Conservation (phyloP, 2,113 vertebrate species). For the Saimiri boliviensis region DNA sequence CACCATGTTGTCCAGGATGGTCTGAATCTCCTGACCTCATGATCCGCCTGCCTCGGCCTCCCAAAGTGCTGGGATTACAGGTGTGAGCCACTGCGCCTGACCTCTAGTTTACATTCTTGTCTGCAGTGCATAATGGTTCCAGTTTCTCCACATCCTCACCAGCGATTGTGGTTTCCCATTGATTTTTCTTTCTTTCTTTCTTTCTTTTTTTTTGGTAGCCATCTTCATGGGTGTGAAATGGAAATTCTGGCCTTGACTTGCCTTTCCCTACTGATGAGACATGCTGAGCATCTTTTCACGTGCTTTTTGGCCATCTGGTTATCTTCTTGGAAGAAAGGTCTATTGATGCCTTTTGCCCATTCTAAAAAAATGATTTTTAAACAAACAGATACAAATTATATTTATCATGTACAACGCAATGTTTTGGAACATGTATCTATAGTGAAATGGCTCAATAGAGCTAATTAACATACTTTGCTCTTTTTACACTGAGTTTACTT, state of each 20-base stretch:
- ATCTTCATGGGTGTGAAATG: not conserved
- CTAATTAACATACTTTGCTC: not conserved
- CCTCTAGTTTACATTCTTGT: not conserved
- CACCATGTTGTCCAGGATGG: too few species aligned
- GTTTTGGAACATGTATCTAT: not conserved
- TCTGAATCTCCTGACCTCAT: too few species aligned
- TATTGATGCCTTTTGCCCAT: not conserved
- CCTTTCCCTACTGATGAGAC: not conserved
- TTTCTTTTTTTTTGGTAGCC: not conserved
- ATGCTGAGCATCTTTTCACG: not conserved
- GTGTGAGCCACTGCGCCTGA: too few species aligned
- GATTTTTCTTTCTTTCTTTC: not conserved
- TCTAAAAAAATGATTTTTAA: not conserved
- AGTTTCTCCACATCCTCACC: not conserved
- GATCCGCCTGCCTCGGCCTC: too few species aligned
- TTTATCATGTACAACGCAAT: not conserved
- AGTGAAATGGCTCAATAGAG: too few species aligned
- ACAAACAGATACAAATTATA: not conserved
- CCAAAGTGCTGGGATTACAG: too few species aligned
- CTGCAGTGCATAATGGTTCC: not conserved
- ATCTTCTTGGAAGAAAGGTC: not conserved
- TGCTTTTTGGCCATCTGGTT: not conserved
- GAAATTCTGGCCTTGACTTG: not conserved
- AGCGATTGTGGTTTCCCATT: not conserved
- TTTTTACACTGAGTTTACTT: not conserved